Conservation (phyloP, 2,888 invertebrate genomes). For the Temnothorax ravouxi region DNA sequence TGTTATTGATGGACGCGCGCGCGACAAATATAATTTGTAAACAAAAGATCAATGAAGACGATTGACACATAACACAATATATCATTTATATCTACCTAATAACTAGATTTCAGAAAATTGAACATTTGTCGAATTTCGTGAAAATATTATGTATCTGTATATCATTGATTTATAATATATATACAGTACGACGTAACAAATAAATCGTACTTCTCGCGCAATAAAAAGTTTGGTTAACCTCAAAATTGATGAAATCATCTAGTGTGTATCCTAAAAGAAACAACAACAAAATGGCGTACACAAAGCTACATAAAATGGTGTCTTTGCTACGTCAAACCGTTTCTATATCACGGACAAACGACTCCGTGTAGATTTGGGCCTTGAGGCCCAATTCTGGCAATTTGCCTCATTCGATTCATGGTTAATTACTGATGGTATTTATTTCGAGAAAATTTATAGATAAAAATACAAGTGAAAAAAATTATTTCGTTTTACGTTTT, state of each 20-base stretch:
- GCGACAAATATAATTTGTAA: neutral
- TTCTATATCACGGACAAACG: constrained; percentile 14
- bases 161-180: constrained; percentile 22
- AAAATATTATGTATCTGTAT: neutral
- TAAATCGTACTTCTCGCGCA: neutral
- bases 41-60: neutral
- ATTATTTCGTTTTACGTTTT: neutral
- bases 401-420: neutral
- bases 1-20: neutral
- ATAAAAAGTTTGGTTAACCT: neutral
- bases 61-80: constrained; percentile 1
- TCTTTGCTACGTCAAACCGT: constrained; percentile 44
- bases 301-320: constrained; percentile 70
- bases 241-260: constrained; percentile 18
- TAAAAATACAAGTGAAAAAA: neutral
- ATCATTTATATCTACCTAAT: neutral
- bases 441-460: neutral
- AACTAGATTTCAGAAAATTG: neutral
- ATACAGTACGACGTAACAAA: neutral
- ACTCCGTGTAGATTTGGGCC: constrained; percentile 58
- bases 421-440: neutral
- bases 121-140: neutral
- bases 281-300: constrained; percentile 73
- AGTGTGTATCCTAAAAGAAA: constrained; percentile 2
- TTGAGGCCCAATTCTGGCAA: constrained; percentile 58